Base-by-base conservation (phyloP, 2,797 vertebrate genomes). In the Jordanella pulchra region DNA sequence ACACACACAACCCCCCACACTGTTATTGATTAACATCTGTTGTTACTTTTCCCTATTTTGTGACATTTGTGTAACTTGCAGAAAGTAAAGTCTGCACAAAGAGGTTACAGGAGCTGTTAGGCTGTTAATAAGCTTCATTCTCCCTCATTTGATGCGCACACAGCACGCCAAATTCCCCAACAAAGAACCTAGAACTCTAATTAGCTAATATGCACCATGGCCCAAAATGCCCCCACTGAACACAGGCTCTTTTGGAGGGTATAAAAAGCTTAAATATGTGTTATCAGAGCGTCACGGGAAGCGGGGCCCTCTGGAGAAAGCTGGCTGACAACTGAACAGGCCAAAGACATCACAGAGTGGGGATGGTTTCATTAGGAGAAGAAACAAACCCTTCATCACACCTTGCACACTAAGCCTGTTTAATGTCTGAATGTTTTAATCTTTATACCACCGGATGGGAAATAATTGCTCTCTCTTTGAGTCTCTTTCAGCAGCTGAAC, bases 241-340 rank as follows among this genome's bases (percentile, higher is more conserved):
- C 78, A 84, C 64, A 45, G 74, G 73, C 58, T 71, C 65, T 88
- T 86, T 87, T 77, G 65, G 69, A 68, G 63, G 80, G 78, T 76
- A 85, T 91, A 86, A 91, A 90, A 90, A 86, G 83, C 84, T 82
- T 87, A 89, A 90, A 89, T 81, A 67, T 87, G 87, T 91, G 84
- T 90, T 87, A 92, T 91, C 87, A 84, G 89, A 89, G 88, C 86
- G 74, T 86, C 67, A 82, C 72, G 78, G 89, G 87, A 91, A 80
- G 83, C 68, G 27, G 80, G 68, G 72, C 83, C 83, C 87, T 92
- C 87, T 79, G 66, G 85, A 92, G 87, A 89, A 84, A 84, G 84
- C 80, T 71, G 27, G 84, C 79, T 81, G 85, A 90, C 84, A 88
- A 85, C 76, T 71, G 68, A 84, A 76, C 39, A 67, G 71, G 83